A percentile compares a stretch with the other conserved stretches of the same genome.
Evolutionary conservation across 1,140 invertebrate species (phyloP).

Genomic region (Sycobia sp.): DNA sequence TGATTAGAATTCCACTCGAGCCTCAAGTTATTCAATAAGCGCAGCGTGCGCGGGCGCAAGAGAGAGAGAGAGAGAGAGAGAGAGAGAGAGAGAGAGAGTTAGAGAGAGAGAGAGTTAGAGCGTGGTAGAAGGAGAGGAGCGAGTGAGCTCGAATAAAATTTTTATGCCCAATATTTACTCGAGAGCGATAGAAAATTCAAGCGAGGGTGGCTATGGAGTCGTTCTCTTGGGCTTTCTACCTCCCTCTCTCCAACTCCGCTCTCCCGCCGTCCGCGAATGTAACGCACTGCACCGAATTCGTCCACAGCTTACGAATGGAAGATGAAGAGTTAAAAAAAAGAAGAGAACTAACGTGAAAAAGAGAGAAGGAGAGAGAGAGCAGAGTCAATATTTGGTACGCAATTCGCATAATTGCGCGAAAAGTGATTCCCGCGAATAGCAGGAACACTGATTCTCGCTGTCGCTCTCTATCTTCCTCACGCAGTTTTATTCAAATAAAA

Average conservation of each 20-base stretch:
- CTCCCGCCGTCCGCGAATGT: not conserved
- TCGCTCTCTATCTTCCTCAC: too few relatives aligned
- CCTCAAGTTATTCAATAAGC: too few relatives aligned
- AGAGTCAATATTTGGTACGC: not conserved
- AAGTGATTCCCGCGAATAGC: conserved; percentile 29
- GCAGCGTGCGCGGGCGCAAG: not conserved
- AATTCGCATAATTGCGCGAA: conserved; percentile 32
- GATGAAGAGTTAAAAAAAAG: not conserved
- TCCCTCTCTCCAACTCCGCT: too few relatives aligned
- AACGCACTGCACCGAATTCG: not conserved
- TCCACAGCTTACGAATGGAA: not conserved
- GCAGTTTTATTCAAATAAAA: conserved; percentile 27
- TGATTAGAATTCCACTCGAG: too few relatives aligned
- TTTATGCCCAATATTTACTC: conserved; percentile 8
- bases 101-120: too few relatives aligned
- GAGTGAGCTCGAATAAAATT: conserved; percentile 2
- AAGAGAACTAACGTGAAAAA: not conserved
- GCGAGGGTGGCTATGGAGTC: too few relatives aligned
- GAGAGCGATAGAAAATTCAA: not conserved
- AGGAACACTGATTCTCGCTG: too few relatives aligned
- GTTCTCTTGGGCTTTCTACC: too few relatives aligned
- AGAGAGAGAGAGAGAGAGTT: not conserved
- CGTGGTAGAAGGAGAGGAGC: not conserved
- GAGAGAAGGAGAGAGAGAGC: not conserved
- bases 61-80: not conserved